Percentiles rank a stretch among this genome's conserved stretches.
Conservation (phyloP, 2,888 invertebrate species). For the Venustoraphidia nigricollis region DNA sequence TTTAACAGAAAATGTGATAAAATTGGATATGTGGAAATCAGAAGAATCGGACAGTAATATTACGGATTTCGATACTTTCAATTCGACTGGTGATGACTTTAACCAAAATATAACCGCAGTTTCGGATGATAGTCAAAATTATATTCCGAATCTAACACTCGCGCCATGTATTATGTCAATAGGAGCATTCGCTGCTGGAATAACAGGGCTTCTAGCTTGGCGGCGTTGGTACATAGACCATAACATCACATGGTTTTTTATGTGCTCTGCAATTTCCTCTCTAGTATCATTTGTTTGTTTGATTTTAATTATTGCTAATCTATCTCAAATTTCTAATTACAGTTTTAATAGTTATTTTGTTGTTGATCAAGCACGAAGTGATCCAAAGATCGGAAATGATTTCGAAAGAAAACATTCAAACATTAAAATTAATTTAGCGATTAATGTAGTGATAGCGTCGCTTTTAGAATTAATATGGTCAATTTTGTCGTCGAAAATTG, state of each 20-base stretch:
- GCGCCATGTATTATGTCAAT: slow-evolving; percentile 35
- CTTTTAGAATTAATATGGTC: slow-evolving; percentile 44
- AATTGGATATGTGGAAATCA: slow-evolving; percentile 12
- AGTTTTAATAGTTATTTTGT: not conserved
- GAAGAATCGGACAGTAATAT: slow-evolving; percentile 8
- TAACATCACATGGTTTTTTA: slow-evolving; percentile 45
- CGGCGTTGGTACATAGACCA: slow-evolving; percentile 49
- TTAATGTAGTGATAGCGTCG: slow-evolving; percentile 43
- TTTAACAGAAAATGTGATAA: slow-evolving; percentile 1
- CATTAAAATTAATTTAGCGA: slow-evolving; percentile 30
- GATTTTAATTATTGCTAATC: slow-evolving; percentile 6
- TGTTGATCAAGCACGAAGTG: not conserved
- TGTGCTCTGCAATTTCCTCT: slow-evolving; percentile 36
- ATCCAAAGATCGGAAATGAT: not conserved
- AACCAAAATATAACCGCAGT: not conserved
- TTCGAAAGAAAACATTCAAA: slow-evolving; percentile 6
- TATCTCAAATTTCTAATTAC: not conserved
- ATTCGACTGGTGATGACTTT: not conserved
- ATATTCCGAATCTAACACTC: slow-evolving; percentile 22
- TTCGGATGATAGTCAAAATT: not conserved
- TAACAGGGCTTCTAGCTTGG: slow-evolving; percentile 43
- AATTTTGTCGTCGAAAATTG: slow-evolving; percentile 38
- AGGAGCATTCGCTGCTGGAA: slow-evolving; percentile 34
- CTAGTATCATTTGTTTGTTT: slow-evolving; percentile 29
- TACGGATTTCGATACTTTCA: not conserved